These are phyloP conservation scores for Anoncus sp. DNA, from an alignment of 2,888 invertebrate genomes.

Conservation along the genomic window DNA sequence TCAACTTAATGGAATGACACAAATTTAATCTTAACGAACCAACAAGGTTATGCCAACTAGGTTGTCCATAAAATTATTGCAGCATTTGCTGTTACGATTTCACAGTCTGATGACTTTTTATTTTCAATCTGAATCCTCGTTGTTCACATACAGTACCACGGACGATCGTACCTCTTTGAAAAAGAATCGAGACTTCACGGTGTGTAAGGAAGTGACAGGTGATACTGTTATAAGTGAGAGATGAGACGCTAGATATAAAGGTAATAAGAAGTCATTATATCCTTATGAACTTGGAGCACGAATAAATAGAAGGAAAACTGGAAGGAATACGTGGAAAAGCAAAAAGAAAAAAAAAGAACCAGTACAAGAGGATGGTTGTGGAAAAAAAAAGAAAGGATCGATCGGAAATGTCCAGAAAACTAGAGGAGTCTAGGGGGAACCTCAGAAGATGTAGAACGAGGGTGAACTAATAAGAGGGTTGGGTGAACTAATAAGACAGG, in stretches of 20 bases:
- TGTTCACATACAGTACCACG: conserved; percentile 25
- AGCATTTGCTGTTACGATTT: not conserved
- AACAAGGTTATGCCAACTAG: too few species aligned
- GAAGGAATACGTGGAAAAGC: too few species aligned
- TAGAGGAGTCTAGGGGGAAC: too few species aligned
- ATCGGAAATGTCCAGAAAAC: too few species aligned
- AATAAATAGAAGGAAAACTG: not conserved
- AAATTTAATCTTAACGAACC: too few species aligned
- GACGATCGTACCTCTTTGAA: conserved; percentile 67
- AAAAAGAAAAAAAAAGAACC: too few species aligned
- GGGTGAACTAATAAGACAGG: not conserved
- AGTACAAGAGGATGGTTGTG: too few species aligned
- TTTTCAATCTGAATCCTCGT: conserved; percentile 9
- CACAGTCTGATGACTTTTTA: not conserved
- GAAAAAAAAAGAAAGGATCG: too few species aligned
- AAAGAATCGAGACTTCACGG: conserved; percentile 49
- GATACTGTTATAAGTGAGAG: conserved; percentile 25
- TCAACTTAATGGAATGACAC: too few species aligned
- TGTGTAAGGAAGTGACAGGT: conserved; percentile 9
- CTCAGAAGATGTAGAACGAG: too few species aligned
- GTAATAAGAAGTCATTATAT: not conserved
- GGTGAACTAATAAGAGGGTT: not conserved
- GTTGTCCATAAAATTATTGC: too few species aligned
- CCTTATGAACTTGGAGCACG: not conserved
- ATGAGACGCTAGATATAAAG: conserved; percentile 2